Base-by-base conservation (phyloP, 2,113 vertebrate genomes). In the Scortum barcoo region DNA sequence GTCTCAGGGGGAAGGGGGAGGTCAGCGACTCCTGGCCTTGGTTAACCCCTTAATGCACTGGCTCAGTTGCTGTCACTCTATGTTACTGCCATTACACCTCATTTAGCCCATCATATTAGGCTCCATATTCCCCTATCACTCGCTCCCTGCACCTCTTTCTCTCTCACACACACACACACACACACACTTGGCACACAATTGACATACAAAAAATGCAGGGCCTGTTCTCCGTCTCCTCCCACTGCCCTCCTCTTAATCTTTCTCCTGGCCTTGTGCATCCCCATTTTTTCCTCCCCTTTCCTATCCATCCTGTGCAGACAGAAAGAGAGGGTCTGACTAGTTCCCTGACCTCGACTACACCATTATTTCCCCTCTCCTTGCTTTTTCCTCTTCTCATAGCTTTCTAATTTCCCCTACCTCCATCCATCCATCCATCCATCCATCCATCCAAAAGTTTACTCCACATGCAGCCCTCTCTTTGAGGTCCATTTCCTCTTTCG, bases 21-120 rank as follows among this genome's bases (percentile, higher is more conserved):
- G 93, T 93, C 92, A 90, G 61, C 5, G 87, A 91, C 93, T 91
- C 79, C 87, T 93, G 92, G 87, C 90, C 92, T 93, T 91, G 86
- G 87, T 93, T 93, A 92, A 93, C 93, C 93, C 91, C 91, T 90
- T 93, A 93, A 94, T 93, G 92, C 89, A 93, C 89, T 90, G 83
- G 46, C 76, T 81, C 87, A 71, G 89, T 89, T 76, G 86, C 93
- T 93, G 93, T 92, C 92, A 92, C 88, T 94, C 91, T 82, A 93
- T 94, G 89, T 92, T 93, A 91, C 89, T 9, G 66, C 90, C 92
- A 94, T 94, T 92, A 92, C 89, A 87, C 93, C 92, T 92, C 92
- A 90, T 94, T 93, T 92, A 89, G 87, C 28, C 78, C 86, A 91
- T 90, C 91, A 89, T 93, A 88, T 91, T 89, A 79, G 86, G 83